Conservation (phyloP, 2,797 vertebrate genomes). For the Dipus sagitta region DNA sequence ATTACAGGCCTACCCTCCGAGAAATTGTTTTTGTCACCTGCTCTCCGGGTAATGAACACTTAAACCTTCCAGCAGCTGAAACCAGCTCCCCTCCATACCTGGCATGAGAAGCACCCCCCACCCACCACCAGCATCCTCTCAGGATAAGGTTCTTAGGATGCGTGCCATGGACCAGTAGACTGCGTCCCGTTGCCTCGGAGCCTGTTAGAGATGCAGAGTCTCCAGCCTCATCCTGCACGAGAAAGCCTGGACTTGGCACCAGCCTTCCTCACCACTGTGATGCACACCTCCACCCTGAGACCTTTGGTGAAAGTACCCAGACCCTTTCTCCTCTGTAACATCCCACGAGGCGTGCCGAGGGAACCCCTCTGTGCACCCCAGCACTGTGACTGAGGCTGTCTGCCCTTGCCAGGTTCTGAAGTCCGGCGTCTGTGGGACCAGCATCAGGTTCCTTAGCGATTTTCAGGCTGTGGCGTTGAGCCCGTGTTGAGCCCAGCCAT, state of each 20-base stretch:
- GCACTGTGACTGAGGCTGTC: not conserved
- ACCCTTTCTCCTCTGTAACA: slow-evolving; percentile 6
- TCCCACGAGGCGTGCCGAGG: accelerated
- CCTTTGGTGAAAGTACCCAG: slow-evolving; percentile 47
- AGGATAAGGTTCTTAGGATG: not conserved
- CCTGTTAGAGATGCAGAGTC: not conserved
- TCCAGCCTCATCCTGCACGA: not conserved
- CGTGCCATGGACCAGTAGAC: not conserved
- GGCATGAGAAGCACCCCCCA: not conserved
- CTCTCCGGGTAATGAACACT: slow-evolving; percentile 82
- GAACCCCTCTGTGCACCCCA: not conserved
- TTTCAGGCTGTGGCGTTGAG: not conserved
- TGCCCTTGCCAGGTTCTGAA: not conserved
- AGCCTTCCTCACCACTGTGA: not conserved
- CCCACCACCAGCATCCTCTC: not conserved
- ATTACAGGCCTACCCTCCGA: slow-evolving; percentile 82
- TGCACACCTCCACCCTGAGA: not conserved
- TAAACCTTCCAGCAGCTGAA: slow-evolving; percentile 75
- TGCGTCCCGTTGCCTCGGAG: not conserved
- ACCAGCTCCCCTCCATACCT: not conserved
- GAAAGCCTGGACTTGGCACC: not conserved
- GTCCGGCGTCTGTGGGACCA: not conserved
- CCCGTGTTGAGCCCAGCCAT: not conserved
- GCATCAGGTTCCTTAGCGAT: too few species aligned
- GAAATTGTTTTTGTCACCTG: slow-evolving; percentile 86